These are phyloP conservation scores for Eptesicus fuscus DNA, from an alignment of 2,113 vertebrate species.

Conservation along the genomic window DNA sequence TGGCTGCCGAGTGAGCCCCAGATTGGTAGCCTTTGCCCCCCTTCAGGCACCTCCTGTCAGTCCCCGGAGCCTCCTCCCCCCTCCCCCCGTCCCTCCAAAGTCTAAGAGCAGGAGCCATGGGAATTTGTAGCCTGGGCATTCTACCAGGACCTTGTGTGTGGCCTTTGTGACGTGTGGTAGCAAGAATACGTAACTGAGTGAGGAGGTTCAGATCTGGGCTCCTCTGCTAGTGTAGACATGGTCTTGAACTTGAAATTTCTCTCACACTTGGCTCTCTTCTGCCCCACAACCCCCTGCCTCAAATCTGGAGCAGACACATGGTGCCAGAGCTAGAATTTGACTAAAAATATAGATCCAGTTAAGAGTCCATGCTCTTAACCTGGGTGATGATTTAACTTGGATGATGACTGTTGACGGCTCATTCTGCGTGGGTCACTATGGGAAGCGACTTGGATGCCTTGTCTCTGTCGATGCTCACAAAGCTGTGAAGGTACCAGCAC, in stretches of 20 bases:
- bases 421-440: neutral
- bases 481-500: fast-evolving
- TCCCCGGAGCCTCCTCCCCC: neutral
- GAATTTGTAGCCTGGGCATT: neutral
- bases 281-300: too few species aligned
- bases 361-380: neutral
- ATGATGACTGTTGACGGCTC: neutral
- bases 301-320: neutral
- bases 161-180: neutral
- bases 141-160: too few species aligned
- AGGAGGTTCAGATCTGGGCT: neutral
- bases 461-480: neutral
- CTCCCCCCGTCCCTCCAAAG: neutral
- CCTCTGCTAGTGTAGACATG: neutral
- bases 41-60: fast-evolving
- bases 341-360: neutral
- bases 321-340: neutral
- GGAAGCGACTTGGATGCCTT: neutral
- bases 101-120: neutral
- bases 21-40: neutral
- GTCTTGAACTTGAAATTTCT: neutral
- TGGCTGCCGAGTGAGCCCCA: neutral
- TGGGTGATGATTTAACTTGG: neutral
- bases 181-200: neutral
- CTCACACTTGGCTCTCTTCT: neutral